Base-by-base conservation (phyloP, 2,113 vertebrate genomes). In the Austrofundulus limnaeus region DNA sequence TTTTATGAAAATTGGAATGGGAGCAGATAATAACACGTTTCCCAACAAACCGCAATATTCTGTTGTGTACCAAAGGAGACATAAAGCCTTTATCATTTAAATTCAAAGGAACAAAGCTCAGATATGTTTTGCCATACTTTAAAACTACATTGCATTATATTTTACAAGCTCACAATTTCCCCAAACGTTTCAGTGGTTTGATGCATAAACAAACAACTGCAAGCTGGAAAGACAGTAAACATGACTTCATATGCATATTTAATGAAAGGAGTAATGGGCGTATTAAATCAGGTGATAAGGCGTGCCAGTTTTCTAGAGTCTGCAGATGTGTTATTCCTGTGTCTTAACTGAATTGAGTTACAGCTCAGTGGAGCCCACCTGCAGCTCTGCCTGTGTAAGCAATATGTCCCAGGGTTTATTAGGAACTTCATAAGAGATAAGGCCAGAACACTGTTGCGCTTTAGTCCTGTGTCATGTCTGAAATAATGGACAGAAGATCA, bases 361-460 rank as follows among this genome's bases (percentile, higher is more conserved):
- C 66, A 77, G 81, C 66, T 85, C 84, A 75, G 24, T 72, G 63
- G 64, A 77, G 82, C 52, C 54, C 72, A 80, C 75, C 80, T 81
- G 68, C 57, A 66, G 65, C 60, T 72, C 42, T 50, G 71, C 49
- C 62, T 67, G 63, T 41, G 66, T 86, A 74, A 86, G 80, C 84
- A 52, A 52, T 78, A 72, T 75, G 61, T 66, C 62, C 52, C 48
- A 0, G 17, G 57, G 28, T 72, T 71, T 66, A 75, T 67, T 47
- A 17, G 58, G 50, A 51, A 68, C 19, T 50, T 67, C 52, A 23
- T 73, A 56, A 61, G 46, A 49, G 57, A 77, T 72, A 31, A 4
- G 46, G 50, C 62, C 21, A 37, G 61, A 16, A 54, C 67, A 61
- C 51, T 19, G 46, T 65, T 77, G 66, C 49, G 61, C 66, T 34